Percentiles rank a stretch among this genome's conserved stretches.
These are phyloP conservation scores for Didymodactylos carnosus DNA, from an alignment of 2,888 invertebrate genomes.

Conservation along the genomic window DNA sequence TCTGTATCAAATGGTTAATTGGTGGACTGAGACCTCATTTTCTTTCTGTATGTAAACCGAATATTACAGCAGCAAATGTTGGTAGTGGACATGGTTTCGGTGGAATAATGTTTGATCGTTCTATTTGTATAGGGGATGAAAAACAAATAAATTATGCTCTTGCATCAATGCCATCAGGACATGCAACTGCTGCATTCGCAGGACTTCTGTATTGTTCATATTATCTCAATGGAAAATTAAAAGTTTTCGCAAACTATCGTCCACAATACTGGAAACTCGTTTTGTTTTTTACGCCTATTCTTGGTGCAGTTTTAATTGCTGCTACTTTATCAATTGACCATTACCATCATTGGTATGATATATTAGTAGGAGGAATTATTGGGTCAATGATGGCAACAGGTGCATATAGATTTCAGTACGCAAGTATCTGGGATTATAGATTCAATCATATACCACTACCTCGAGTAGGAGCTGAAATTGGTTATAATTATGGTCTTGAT, in stretches of 20 bases:
- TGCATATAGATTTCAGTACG: neutral
- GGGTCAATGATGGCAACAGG: neutral
- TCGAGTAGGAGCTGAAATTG: neutral
- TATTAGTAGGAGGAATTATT: neutral
- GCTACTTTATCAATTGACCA: neutral
- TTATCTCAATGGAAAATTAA: neutral
- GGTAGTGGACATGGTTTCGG: neutral
- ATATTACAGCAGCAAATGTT: neutral
- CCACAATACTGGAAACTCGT: neutral
- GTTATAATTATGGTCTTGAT: neutral
- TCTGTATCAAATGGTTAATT: neutral
- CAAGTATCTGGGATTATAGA: neutral
- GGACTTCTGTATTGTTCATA: neutral
- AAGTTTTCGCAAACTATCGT: neutral
- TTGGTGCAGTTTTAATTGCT: neutral
- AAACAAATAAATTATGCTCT: neutral
- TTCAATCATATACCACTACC: neutral
- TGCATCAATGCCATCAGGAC: neutral
- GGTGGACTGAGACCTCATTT: neutral
- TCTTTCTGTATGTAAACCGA: neutral
- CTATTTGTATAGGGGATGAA: neutral
- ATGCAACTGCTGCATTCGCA: neutral
- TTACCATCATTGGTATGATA: neutral
- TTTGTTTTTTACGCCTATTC: neutral
- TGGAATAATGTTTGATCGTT: neutral